Percentiles rank a stretch among this genome's conserved stretches.
These are phyloP conservation scores for Drosophila miranda DNA, from an alignment of 1,140 invertebrate genomes.

Conservation along the genomic window DNA sequence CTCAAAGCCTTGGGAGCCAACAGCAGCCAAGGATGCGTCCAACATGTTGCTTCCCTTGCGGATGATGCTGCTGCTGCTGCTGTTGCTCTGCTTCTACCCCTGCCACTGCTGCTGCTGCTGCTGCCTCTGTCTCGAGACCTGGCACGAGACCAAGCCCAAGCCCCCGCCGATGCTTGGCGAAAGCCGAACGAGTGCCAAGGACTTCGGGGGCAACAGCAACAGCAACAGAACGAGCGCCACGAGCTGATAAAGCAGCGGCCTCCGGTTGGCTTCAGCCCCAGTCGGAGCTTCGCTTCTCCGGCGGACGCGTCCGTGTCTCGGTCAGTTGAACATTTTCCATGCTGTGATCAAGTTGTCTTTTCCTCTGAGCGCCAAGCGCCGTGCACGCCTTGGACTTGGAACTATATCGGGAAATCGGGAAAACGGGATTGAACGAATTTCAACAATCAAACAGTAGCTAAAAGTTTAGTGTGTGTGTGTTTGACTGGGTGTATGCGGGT, in stretches of 20 bases:
- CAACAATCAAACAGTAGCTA: slow-evolving; percentile 4
- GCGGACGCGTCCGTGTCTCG: slow-evolving; percentile 58
- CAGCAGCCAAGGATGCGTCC: slow-evolving; percentile 57
- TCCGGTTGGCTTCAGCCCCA: no score
- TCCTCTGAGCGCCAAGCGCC: slow-evolving; percentile 79
- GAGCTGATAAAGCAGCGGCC: slow-evolving; percentile 51
- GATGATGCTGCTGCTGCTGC: no score
- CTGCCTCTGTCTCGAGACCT: no score
- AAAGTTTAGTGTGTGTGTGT: slow-evolving; percentile 34
- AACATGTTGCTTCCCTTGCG: slow-evolving; percentile 50
- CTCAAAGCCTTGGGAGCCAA: slow-evolving; percentile 29
- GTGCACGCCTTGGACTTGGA: slow-evolving; percentile 76
- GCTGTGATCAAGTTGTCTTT: slow-evolving; percentile 80
- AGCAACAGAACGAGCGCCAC: slow-evolving; percentile 48
- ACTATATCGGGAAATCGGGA: slow-evolving; percentile 43
- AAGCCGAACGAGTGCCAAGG: slow-evolving; percentile 32
- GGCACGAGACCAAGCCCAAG: not conserved
- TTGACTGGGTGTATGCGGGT: slow-evolving; percentile 24
- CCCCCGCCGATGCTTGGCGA: no score
- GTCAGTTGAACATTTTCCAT: slow-evolving; percentile 80
- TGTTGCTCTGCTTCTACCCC: no score
- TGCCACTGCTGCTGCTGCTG: no score
- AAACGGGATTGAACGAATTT: slow-evolving; percentile 46
- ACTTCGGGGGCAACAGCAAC: slow-evolving; percentile 3
- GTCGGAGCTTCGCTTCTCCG: slow-evolving; percentile 27